Base-by-base conservation (phyloP, 2,888 invertebrate genomes). In the Spilarctia lutea region DNA sequence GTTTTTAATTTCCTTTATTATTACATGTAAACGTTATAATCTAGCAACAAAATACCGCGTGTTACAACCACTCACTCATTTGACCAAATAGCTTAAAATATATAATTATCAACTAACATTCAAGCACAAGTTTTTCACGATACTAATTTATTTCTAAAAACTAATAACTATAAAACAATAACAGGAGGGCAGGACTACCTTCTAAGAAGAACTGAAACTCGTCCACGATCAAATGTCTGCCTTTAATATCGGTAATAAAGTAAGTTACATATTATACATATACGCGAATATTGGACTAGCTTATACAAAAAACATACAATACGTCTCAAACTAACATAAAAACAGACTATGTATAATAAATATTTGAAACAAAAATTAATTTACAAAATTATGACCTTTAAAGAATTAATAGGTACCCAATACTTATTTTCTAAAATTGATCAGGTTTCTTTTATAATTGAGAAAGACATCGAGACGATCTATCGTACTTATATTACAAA, bases 91-190 rank as follows among this genome's bases (percentile, higher is more conserved):
- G 45, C 68, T 63, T 48, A 63, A 35, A 48, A 71, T 42, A 71
- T 73, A 71, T 42, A 76, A 35, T 65, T 71, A 75, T 70, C 69
- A 68, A 65, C 70, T 69, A 71, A 71, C 30, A 35, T 79, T 78
- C 39, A 81, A 82, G 30, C 67, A 45, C 13, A n/a, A 68, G 45
- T 16, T 42, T 63, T 68, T 11, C 30, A 48, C 45, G 30, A 11
- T 30, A 48, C 10, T 45, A 33, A 48, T 48, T 30, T 30, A 63
- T 16, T 7, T 16, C 30, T 63, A 27, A 27, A 27, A 3, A 30
- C 13, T 27, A 67, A 45, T 11, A 1, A 48, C 68, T 30, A 30
- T 48, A 45, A 20, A 20, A 45, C 30, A 30, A 68, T 33, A 20
- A 45, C 2, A 45, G 18, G 8, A 42, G 20, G 27, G 18, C 45